A percentile compares a stretch with the other conserved stretches of the same genome.
Evolutionary conservation across 2,797 vertebrate species (phyloP).

Genomic region (Eremophila alpestris): DNA sequence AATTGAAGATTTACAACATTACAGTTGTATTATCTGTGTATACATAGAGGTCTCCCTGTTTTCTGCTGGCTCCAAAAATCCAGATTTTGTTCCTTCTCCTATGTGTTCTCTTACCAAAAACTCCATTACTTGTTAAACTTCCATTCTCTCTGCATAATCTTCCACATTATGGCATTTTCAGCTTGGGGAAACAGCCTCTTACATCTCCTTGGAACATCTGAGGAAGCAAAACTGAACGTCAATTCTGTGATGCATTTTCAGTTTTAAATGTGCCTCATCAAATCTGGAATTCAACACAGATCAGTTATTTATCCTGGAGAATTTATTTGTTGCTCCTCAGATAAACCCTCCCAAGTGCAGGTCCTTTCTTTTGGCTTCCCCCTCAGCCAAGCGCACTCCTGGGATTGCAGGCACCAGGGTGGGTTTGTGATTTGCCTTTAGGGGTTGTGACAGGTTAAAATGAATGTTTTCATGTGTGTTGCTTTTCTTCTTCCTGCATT

Average conservation of each 20-base stretch:
- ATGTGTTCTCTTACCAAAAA: neutral
- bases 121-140: neutral
- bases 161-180: neutral
- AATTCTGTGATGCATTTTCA: neutral
- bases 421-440: neutral
- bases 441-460: neutral
- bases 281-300: neutral
- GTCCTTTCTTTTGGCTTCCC: neutral
- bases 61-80: neutral
- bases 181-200: neutral
- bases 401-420: neutral
- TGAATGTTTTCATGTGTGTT: neutral
- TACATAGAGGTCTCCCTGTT: neutral
- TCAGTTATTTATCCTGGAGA: neutral
- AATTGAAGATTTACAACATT: neutral
- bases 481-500: neutral
- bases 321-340: neutral
- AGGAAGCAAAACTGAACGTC: neutral
- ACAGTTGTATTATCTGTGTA: neutral
- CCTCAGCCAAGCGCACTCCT: neutral
- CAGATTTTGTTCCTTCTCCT: neutral
- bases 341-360: neutral
- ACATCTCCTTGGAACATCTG: neutral
- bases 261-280: neutral
- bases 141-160: neutral